Base-by-base conservation (phyloP, 1,140 invertebrate species). In the Microplitis demolitor region DNA sequence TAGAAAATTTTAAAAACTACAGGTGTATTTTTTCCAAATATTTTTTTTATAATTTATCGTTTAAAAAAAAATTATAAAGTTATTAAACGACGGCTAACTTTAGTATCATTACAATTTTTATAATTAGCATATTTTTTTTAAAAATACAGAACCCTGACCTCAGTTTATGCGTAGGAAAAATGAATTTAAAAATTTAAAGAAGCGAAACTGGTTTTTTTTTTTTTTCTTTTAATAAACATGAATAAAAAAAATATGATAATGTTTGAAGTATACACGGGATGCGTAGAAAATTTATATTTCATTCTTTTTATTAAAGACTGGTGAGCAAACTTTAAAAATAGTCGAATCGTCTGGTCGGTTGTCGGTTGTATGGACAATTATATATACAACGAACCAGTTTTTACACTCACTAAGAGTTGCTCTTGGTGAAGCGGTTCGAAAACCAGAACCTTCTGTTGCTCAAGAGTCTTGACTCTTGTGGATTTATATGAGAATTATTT, bases 381-480 rank as follows among this genome's bases (percentile, higher is more conserved):
- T 72, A 66, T 66, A 72, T 72, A 58, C 56, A 53, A 45, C 45
- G 64, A 71, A 71, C 69, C 69, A 71, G 69, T 71, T 71, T 71
- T 71, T 63, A 45, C 69, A 66, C 53, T 64, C 31, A 16, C 11
- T 11, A 3, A 45, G 39, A 24, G 24, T 24, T 24, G 24, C 13
- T 53, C 61, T 14, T 35, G 56, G 35, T 54, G 58, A 50, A 70
- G 24, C 24, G 24, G 24, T 24, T 24, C 24, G 24, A 24, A 2
- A 24, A 45, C 8, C 39, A 45, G 39, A 45, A 45, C 8, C 39
- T 45, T 45, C 8, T 24, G 24, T 24, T 24, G 24, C 24, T 24
- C 24, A 24, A 24, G 24, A 24, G 1, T 24, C 24, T 24, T 24
- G 24, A 24, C 24, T 24, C 24, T 24, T 24, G 24, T 24, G 24